Percentiles rank a stretch among this genome's conserved stretches.
These are phyloP conservation scores for Protomyctophum bolini DNA, from an alignment of 2,113 vertebrate genomes.

Conservation along the genomic window DNA sequence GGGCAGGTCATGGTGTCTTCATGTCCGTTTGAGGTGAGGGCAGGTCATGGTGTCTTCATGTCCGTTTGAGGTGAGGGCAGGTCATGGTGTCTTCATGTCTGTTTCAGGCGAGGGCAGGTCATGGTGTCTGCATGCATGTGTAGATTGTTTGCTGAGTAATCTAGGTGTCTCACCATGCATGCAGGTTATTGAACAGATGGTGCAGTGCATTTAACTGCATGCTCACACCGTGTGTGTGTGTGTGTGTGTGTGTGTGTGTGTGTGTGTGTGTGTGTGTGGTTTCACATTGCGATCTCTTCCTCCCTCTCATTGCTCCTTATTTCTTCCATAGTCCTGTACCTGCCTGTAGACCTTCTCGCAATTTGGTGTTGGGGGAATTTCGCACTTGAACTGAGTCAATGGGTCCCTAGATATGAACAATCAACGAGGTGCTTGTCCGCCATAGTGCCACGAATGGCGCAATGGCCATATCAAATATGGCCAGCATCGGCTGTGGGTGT, in stretches of 20 bases:
- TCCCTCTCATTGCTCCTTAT: too few species aligned
- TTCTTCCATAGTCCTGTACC: too few species aligned
- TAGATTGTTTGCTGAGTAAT: conserved; percentile 88
- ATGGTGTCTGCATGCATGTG: conserved; percentile 23
- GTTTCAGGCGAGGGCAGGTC: too few species aligned
- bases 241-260: conserved; percentile 76
- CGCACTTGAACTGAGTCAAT: too few species aligned
- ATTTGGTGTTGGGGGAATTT: too few species aligned
- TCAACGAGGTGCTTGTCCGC: too few species aligned
- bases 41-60: background rate
- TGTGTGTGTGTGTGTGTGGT: background rate
- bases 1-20: background rate
- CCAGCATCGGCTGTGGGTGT: too few species aligned
- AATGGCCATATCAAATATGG: too few species aligned
- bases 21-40: background rate
- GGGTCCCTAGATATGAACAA: too few species aligned
- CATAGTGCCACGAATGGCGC: too few species aligned
- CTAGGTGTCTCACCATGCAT: conserved; percentile 84
- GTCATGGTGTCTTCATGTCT: conserved; percentile 1
- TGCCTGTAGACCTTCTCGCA: too few species aligned
- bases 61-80: background rate
- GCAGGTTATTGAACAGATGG: conserved; percentile 94
- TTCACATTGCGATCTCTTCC: too few species aligned
- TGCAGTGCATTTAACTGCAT: conserved; percentile 87
- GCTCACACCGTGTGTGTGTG: conserved; percentile 91